These are phyloP conservation scores for Phyllotreta cruciferae DNA, from an alignment of 2,888 invertebrate genomes.

Conservation along the genomic window DNA sequence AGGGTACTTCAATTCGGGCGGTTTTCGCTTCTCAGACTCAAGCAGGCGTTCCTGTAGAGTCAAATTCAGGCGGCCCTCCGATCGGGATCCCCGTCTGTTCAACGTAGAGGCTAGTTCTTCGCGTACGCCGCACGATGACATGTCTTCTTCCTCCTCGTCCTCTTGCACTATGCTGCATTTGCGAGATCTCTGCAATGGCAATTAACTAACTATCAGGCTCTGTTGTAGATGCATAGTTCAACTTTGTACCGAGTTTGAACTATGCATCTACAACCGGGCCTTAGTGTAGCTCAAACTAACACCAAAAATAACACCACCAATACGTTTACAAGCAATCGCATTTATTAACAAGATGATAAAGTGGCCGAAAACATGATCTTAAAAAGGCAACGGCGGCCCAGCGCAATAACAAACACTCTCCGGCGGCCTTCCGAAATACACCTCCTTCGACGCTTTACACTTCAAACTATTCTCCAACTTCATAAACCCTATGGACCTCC, in stretches of 20 bases:
- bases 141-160: slow-evolving; percentile 90
- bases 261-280: too few species aligned
- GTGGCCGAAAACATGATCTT: not conserved
- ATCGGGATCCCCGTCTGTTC: slow-evolving; percentile 76
- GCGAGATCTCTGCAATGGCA: slow-evolving; percentile 69
- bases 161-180: slow-evolving; percentile 93
- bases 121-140: slow-evolving; percentile 65
- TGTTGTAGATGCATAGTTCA: too few species aligned
- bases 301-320: too few species aligned
- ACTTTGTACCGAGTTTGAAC: too few species aligned
- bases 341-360: not conserved
- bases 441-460: slow-evolving; percentile 1
- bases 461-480: slow-evolving; percentile 16
- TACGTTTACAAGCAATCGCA: too few species aligned
- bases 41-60: slow-evolving; percentile 70
- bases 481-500: slow-evolving; percentile 2
- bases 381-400: slow-evolving; percentile 17
- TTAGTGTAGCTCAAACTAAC: too few species aligned
- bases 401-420: slow-evolving; percentile 16
- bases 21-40: slow-evolving; percentile 65
- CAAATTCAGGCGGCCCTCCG: slow-evolving; percentile 79
- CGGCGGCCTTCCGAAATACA: slow-evolving; percentile 9
- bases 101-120: slow-evolving; percentile 65
- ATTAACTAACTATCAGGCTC: too few species aligned
- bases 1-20: slow-evolving; percentile 35